Conservation (phyloP, 2,797 vertebrate species). For the Girardinus metallicus region DNA sequence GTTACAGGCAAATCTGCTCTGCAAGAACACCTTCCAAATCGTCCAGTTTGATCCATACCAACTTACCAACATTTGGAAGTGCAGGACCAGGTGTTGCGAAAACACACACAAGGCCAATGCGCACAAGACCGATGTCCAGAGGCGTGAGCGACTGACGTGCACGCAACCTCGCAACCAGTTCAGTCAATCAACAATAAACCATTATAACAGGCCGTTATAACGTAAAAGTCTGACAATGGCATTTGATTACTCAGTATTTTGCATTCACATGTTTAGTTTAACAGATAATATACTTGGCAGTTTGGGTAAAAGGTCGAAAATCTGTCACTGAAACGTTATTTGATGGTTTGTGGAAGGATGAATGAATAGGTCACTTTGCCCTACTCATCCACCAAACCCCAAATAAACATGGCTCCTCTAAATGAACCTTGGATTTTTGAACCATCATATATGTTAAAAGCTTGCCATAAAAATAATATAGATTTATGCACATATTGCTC, state of each 20-base stretch:
- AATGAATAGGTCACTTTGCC: not conserved
- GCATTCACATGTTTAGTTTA: not conserved
- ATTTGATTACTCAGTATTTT: not conserved
- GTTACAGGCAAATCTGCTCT: too few species aligned
- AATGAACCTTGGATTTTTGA: not conserved
- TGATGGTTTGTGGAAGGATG: too few species aligned
- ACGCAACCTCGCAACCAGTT: too few species aligned
- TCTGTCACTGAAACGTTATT: not conserved
- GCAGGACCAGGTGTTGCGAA: too few species aligned
- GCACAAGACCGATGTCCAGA: too few species aligned
- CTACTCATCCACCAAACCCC: not conserved
- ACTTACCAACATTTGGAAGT: too few species aligned
- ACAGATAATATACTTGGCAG: not conserved
- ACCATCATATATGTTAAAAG: not conserved
- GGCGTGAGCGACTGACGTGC: too few species aligned
- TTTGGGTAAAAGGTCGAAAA: not conserved
- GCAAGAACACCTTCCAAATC: too few species aligned
- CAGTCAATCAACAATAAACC: too few species aligned
- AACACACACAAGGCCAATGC: too few species aligned
- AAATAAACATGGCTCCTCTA: not conserved
- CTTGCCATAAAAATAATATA: not conserved
- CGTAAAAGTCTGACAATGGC: not conserved
- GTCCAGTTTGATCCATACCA: too few species aligned
- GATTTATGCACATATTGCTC: too few species aligned
- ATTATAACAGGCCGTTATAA: not conserved